Evolutionary conservation across 2,797 vertebrate genomes (phyloP).

Genomic region (Sardinella longiceps): DNA sequence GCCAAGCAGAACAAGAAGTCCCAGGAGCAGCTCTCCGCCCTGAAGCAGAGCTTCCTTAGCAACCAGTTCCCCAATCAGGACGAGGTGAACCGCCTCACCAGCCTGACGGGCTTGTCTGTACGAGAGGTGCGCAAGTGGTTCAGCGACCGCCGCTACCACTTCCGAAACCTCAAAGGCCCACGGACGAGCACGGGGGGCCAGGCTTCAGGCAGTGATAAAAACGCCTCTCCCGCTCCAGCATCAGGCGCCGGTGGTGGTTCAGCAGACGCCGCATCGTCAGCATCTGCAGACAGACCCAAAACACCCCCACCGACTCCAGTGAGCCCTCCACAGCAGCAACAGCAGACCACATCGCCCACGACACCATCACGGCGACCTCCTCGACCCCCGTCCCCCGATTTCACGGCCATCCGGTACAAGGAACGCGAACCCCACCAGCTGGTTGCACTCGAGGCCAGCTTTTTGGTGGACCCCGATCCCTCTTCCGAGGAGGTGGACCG

Average conservation of each 20-base stretch:
- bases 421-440: constrained; percentile 94
- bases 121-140: constrained; percentile 98
- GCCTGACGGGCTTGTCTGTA: constrained; percentile 87
- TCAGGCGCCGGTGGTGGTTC: constrained; percentile 53
- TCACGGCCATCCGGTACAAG: constrained; percentile 92
- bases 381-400: constrained; percentile 88
- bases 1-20: constrained; percentile 95
- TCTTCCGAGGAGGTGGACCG: constrained; percentile 89
- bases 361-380: constrained; percentile 79
- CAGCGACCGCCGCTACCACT: constrained; percentile 95
- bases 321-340: constrained; percentile 65
- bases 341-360: constrained; percentile 73
- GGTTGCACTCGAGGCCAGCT: constrained; percentile 90
- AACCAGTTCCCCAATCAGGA: constrained; percentile 92
- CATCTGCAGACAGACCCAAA: constrained; percentile 61
- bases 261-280: constrained; percentile 59
- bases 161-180: constrained; percentile 81
- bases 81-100: constrained; percentile 91
- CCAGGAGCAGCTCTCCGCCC: constrained; percentile 86
- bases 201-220: constrained; percentile 23
- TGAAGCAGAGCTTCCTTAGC: constrained; percentile 91
- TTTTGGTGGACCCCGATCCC: constrained; percentile 83
- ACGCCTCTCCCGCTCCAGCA: neutral
- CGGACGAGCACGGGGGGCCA: constrained; percentile 59
- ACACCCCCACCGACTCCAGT: constrained; percentile 69